Percentiles rank a stretch among this genome's conserved stretches.
These are phyloP conservation scores for Ceratina calcarata DNA, from an alignment of 1,140 invertebrate species.

Conservation along the genomic window DNA sequence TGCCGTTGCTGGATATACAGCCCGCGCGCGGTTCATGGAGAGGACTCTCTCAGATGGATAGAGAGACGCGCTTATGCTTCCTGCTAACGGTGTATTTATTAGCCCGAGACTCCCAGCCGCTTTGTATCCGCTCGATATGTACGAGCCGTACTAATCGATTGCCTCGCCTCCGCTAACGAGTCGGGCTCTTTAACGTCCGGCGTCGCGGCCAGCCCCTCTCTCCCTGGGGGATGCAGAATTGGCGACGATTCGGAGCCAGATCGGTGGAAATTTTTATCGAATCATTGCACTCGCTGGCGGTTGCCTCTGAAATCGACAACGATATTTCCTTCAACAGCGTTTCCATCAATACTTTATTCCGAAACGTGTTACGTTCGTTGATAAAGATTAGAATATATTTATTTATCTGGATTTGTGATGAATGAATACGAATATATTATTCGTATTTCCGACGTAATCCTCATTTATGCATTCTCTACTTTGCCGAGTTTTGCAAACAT, in stretches of 20 bases:
- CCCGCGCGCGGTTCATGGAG: constrained; percentile 23
- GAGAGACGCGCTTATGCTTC: constrained; percentile 43
- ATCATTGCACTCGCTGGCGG: background rate
- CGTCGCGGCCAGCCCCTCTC: background rate
- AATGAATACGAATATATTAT: too few relatives aligned
- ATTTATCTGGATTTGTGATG: too few relatives aligned
- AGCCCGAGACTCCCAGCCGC: background rate
- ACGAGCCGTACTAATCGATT: constrained; percentile 15
- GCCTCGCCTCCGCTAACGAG: constrained; percentile 4
- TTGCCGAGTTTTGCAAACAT: too few relatives aligned
- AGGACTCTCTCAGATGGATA: constrained; percentile 3
- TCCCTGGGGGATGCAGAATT: background rate
- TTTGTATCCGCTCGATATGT: background rate
- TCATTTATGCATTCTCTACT: too few relatives aligned
- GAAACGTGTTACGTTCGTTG: too few relatives aligned
- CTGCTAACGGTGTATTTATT: constrained; percentile 54
- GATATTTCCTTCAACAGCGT: too few relatives aligned
- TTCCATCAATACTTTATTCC: too few relatives aligned
- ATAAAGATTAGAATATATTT: too few relatives aligned
- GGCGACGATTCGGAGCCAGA: too few relatives aligned
- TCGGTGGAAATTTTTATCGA: background rate
- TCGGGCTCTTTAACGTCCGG: background rate
- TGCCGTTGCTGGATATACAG: background rate
- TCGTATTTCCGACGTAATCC: too few relatives aligned
- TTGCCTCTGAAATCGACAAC: background rate